A percentile compares a stretch with the other conserved stretches of the same genome.
Conservation (phyloP, 2,888 invertebrate species). For the Dynastes maya region DNA sequence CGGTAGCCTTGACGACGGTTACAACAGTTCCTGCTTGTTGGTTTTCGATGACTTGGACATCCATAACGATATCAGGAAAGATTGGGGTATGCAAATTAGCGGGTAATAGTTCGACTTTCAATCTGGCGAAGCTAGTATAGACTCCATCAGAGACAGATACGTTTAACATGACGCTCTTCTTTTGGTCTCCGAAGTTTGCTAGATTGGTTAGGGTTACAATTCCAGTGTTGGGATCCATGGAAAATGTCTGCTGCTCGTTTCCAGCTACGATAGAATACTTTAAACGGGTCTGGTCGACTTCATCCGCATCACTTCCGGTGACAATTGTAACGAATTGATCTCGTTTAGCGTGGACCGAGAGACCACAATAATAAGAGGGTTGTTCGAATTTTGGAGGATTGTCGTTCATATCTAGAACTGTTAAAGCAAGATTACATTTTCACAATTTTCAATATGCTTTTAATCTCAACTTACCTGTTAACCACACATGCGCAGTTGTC, state of each 20-base stretch:
- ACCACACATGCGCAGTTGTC: constrained; percentile 87
- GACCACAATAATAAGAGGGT: constrained; percentile 82
- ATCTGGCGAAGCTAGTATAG: constrained; percentile 89
- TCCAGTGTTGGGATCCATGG: constrained; percentile 75
- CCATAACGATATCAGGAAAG: constrained; percentile 85
- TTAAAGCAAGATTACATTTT: constrained; percentile 50
- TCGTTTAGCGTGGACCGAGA: constrained; percentile 87
- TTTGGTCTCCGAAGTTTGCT: constrained; percentile 80
- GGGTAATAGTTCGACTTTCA: constrained; percentile 84
- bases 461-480: constrained; percentile 74
- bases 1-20: constrained; percentile 82
- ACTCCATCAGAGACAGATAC: constrained; percentile 97
- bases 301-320: constrained; percentile 91
- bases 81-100: constrained; percentile 86
- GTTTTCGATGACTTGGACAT: constrained; percentile 88
- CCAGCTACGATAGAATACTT: constrained; percentile 88
- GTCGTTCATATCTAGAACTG: constrained; percentile 92
- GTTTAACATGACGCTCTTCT: constrained; percentile 82
- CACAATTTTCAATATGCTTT: not conserved
- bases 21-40: constrained; percentile 83
- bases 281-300: constrained; percentile 82
- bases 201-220: constrained; percentile 83
- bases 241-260: constrained; percentile 84
- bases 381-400: constrained; percentile 91
- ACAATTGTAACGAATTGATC: constrained; percentile 92